Evolutionary conservation across 2,888 invertebrate species (phyloP).

Genomic region (Griposia aprilina): DNA sequence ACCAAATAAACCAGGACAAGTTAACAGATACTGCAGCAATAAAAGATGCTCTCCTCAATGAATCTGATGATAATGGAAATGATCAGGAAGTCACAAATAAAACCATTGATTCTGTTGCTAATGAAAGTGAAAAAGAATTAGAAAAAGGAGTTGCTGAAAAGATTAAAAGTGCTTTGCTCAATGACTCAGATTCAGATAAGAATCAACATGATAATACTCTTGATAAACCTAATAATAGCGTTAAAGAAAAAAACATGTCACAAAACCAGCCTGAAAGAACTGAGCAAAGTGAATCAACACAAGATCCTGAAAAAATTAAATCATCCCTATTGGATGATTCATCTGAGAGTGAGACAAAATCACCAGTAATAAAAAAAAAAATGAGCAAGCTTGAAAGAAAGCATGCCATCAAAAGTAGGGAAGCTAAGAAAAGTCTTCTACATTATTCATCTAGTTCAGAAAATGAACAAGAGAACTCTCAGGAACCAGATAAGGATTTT

Average conservation of each 20-base stretch:
- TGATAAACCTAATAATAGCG: constrained; percentile 12
- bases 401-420: constrained; percentile 79
- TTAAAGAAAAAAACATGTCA: constrained; percentile 1
- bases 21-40: constrained; percentile 41
- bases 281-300: constrained; percentile 15
- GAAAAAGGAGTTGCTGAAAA: constrained; percentile 39
- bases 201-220: constrained; percentile 1
- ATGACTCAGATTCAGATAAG: constrained; percentile 59
- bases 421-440: constrained; percentile 82
- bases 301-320: constrained; percentile 56
- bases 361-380: constrained; percentile 63
- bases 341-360: constrained; percentile 62
- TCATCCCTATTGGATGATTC: constrained; percentile 72
- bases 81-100: not conserved
- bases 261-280: constrained; percentile 10
- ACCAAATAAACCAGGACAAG: constrained; percentile 6
- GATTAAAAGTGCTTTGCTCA: constrained; percentile 62
- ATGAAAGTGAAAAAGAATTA: constrained; percentile 9
- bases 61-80: constrained; percentile 50
- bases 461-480: constrained; percentile 73
- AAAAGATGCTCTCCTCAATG: constrained; percentile 51
- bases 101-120: not conserved
- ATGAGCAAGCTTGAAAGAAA: constrained; percentile 75
- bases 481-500: constrained; percentile 72
- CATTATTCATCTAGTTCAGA: constrained; percentile 84